Evolutionary conservation across 2,113 vertebrate genomes (phyloP).

Genomic region (Sorex fumeus): DNA sequence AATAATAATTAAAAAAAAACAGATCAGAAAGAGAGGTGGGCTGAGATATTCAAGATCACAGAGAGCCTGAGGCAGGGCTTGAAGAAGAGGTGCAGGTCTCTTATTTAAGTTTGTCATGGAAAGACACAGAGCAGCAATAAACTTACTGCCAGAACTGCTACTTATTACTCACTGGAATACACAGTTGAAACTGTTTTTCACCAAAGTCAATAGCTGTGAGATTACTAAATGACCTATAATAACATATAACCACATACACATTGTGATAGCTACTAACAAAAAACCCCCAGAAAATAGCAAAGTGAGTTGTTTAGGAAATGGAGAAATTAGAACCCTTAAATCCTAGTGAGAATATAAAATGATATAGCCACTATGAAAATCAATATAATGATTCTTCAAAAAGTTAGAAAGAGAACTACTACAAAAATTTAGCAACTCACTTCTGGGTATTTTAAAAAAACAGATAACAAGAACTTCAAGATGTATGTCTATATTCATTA

Average conservation of each 20-base stretch:
- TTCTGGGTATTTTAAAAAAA: not conserved
- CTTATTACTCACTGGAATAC: not conserved
- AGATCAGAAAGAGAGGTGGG: not conserved
- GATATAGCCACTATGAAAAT: not conserved
- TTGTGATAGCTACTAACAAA: not conserved
- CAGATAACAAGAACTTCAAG: not conserved
- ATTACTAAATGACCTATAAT: slow-evolving; percentile 31
- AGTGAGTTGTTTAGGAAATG: not conserved
- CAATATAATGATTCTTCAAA: not conserved
- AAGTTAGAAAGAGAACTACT: not conserved
- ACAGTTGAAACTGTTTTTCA: not conserved
- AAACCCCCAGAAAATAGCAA: slow-evolving; percentile 1
- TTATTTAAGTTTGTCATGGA: not conserved
- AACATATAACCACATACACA: not conserved
- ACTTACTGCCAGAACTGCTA: slow-evolving; percentile 7
- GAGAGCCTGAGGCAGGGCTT: too few species aligned
- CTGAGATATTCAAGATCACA: not conserved
- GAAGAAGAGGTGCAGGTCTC: not conserved
- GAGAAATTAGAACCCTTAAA: not conserved
- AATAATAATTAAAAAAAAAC: too few species aligned
- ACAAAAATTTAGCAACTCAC: not conserved
- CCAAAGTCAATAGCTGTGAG: not conserved
- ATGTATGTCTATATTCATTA: not conserved
- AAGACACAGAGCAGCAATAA: not conserved
- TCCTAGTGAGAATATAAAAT: not conserved